Evolutionary conservation across 2,888 invertebrate genomes (phyloP).

Genomic region (Invenusta paracnida): DNA sequence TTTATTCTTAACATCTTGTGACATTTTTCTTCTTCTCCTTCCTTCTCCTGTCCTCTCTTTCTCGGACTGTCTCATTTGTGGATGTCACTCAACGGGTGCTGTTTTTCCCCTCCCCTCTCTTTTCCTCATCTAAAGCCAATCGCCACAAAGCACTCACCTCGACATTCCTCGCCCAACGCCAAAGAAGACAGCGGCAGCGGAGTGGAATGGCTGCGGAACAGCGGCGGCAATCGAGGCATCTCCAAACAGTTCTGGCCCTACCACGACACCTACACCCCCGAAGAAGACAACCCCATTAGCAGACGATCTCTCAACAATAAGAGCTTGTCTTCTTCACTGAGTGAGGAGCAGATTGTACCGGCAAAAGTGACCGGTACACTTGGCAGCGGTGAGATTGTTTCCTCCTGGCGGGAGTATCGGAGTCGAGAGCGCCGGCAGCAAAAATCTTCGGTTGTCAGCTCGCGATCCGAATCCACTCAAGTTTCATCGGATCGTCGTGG

Average conservation of each 20-base stretch:
- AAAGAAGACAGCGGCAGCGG: neutral
- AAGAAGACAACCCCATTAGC: neutral
- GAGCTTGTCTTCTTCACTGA: neutral
- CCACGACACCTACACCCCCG: neutral
- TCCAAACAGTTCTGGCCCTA: slow-evolving; percentile 43
- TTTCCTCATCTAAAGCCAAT: neutral
- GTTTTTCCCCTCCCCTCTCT: neutral
- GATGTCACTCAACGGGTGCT: neutral
- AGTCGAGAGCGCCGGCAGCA: too few relatives aligned
- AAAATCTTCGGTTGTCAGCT: neutral
- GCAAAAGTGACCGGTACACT: neutral
- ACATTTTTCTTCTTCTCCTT: too few relatives aligned
- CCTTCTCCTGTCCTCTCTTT: too few relatives aligned
- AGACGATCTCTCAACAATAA: too few relatives aligned
- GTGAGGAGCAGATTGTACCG: neutral
- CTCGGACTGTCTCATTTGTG: too few relatives aligned
- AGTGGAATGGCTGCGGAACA: slow-evolving; percentile 37
- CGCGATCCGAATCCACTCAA: neutral
- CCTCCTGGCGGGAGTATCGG: neutral
- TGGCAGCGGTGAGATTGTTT: neutral
- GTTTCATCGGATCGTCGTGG: neutral
- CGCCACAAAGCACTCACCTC: neutral
- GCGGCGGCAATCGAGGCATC: slow-evolving; percentile 39
- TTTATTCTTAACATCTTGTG: too few relatives aligned
- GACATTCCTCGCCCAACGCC: neutral